Evolutionary conservation across 1,140 invertebrate genomes (phyloP), one percentile per base, ranked within the genome.

Genomic region (Theocolax elegans): DNA sequence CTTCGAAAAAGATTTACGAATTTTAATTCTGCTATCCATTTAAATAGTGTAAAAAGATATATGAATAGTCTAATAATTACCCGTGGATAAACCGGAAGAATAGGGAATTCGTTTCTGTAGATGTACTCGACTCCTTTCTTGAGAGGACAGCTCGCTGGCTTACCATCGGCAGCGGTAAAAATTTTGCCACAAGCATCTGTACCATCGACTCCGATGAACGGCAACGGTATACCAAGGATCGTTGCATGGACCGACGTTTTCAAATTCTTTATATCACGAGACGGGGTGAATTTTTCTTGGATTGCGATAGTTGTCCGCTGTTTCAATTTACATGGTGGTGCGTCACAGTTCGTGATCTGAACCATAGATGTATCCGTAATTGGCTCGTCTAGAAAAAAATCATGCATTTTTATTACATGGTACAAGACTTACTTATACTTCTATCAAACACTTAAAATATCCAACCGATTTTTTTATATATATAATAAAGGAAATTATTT

Each of bases 121-220:
- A 87, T 44, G 67, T 94, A 94, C 31, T 87, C 87, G 48, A 81
- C 81, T 15, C 89, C 91, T 2, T 87, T 86, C 71, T 90, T 89
- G 31, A 94, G 78, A 0, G 92, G 91, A 73, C 92, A 94, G 1
- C 83, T 79, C 1, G 85, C 88, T 77, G 89, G 87, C 2, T 79
- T 88, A 8, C 87, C 90, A 72, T 89, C 78, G 46, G 80, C 73
- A 35, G 80, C 74, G 63, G 86, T 80, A 73, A 83, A 91, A 31
- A 94, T 84, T 67, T 90, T 89, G 46, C 86, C 81, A 74, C 92
- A 94, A 3, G 92, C 90, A 42, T 87, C 86, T 3, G 86, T 87
- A n/a, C 90, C 90, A 74, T 94, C 91, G 1, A 93, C 91, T 29
- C 93, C 92, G 8, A 93, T 81, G 77, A 93, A 94, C 0, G 93